phyloP scores from a whole-genome alignment of 2,888 invertebrate species.

The Leucophora obtusa region DNA sequence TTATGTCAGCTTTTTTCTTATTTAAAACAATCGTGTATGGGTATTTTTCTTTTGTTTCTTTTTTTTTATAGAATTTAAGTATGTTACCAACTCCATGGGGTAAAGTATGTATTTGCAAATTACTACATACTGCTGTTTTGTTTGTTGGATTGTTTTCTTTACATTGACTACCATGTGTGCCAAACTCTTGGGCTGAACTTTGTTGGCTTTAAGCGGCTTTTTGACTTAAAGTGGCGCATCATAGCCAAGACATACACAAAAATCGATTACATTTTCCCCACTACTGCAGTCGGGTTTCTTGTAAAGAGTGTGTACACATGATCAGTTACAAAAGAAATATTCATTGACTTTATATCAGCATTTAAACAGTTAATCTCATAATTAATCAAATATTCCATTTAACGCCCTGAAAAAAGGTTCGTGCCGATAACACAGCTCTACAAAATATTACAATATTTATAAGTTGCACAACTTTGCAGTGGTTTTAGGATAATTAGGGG shows the following conservation, averaged over 20 bases:
- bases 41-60: neutral
- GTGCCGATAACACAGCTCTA: no score
- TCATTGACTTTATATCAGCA: constrained; percentile 7
- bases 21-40: neutral
- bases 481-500: no score
- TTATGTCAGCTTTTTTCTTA: neutral
- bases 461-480: no score
- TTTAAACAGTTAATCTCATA: neutral
- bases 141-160: constrained; percentile 25
- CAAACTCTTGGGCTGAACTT: constrained; percentile 58
- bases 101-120: constrained; percentile 59
- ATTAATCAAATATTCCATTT: neutral
- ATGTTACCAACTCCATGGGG: constrained; percentile 29
- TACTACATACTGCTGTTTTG: constrained; percentile 48
- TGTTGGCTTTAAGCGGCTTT: constrained; percentile 60
- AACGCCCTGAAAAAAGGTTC: no score
- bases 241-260: neutral
- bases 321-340: neutral
- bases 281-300: neutral
- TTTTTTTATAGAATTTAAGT: constrained; percentile 1
- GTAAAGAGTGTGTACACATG: constrained; percentile 8
- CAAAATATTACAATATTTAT: no score
- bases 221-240: constrained; percentile 62
- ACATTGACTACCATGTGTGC: constrained; percentile 23
- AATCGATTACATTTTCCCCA: constrained; percentile 41